Evolutionary conservation across 2,888 invertebrate species (phyloP).

Genomic region (Chrysina gloriosa): DNA sequence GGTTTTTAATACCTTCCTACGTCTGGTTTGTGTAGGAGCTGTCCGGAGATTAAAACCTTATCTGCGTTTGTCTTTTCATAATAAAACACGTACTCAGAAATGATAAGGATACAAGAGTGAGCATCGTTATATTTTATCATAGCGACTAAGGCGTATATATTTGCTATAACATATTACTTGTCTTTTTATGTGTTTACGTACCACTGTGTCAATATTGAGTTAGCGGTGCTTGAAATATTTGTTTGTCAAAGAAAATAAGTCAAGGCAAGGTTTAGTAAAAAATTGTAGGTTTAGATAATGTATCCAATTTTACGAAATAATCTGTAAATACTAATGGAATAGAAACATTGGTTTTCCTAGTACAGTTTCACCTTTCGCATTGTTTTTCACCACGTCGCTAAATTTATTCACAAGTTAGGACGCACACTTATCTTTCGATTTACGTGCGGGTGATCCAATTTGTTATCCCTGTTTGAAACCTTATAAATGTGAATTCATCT

Average conservation of each 20-base stretch:
- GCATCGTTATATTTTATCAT: background rate
- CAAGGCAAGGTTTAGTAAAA: conserved; percentile 6
- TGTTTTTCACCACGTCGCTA: too few species aligned
- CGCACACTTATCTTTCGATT: too few species aligned
- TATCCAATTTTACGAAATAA: too few species aligned
- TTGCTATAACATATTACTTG: background rate
- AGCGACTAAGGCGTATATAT: conserved; percentile 1
- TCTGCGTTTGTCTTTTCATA: conserved; percentile 7
- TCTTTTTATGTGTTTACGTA: conserved; percentile 1
- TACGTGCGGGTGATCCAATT: too few species aligned
- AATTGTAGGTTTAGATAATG: background rate
- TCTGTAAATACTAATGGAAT: too few species aligned
- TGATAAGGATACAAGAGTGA: background rate
- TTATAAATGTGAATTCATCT: too few species aligned
- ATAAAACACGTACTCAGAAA: conserved; percentile 8
- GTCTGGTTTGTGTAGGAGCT: background rate
- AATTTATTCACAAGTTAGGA: too few species aligned
- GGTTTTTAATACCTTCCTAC: conserved; percentile 2
- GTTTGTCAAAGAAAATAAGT: conserved; percentile 9
- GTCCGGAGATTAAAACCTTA: conserved; percentile 8
- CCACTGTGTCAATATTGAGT: conserved; percentile 20
- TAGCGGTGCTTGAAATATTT: conserved; percentile 23
- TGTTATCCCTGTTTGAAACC: too few species aligned
- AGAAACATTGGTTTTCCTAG: too few species aligned
- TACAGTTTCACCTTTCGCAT: too few species aligned